Conservation (phyloP, 2,797 vertebrate species). For the Ceyx erithaca region DNA sequence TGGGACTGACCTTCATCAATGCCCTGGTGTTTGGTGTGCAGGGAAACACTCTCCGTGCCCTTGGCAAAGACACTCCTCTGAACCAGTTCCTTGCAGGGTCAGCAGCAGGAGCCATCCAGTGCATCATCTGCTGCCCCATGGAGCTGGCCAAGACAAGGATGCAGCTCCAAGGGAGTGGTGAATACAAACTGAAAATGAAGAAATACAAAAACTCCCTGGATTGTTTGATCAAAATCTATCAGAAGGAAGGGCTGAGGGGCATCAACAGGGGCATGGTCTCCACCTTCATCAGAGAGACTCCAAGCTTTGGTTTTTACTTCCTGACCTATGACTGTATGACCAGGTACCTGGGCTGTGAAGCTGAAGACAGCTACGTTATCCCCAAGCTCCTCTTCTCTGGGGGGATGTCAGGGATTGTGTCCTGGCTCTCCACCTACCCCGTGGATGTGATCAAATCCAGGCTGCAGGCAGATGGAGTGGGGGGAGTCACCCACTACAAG, state of each 20-base stretch:
- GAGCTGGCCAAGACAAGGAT: slow-evolving; percentile 97
- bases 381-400: slow-evolving; percentile 94
- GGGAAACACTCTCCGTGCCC: slow-evolving; percentile 88
- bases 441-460: slow-evolving; percentile 96
- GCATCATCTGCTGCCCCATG: slow-evolving; percentile 96
- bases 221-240: slow-evolving; percentile 92
- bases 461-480: slow-evolving; percentile 92
- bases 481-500: slow-evolving; percentile 85
- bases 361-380: slow-evolving; percentile 87
- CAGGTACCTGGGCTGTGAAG: slow-evolving; percentile 89
- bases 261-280: slow-evolving; percentile 93
- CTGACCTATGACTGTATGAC: slow-evolving; percentile 91
- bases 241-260: slow-evolving; percentile 87
- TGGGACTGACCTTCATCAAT: slow-evolving; percentile 98
- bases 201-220: slow-evolving; percentile 94
- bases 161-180: slow-evolving; percentile 95
- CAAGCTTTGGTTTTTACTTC: slow-evolving; percentile 96
- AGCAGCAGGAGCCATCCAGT: slow-evolving; percentile 92
- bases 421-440: slow-evolving; percentile 96
- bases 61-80: slow-evolving; percentile 88
- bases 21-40: slow-evolving; percentile 97
- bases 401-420: slow-evolving; percentile 92
- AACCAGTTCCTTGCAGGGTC: slow-evolving; percentile 96
- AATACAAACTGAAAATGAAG: slow-evolving; percentile 86
- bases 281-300: slow-evolving; percentile 92